A percentile compares a stretch with the other conserved stretches of the same genome.
phyloP scores from a whole-genome alignment of 1,140 invertebrate genomes.

The Steinernema feltiae region DNA sequence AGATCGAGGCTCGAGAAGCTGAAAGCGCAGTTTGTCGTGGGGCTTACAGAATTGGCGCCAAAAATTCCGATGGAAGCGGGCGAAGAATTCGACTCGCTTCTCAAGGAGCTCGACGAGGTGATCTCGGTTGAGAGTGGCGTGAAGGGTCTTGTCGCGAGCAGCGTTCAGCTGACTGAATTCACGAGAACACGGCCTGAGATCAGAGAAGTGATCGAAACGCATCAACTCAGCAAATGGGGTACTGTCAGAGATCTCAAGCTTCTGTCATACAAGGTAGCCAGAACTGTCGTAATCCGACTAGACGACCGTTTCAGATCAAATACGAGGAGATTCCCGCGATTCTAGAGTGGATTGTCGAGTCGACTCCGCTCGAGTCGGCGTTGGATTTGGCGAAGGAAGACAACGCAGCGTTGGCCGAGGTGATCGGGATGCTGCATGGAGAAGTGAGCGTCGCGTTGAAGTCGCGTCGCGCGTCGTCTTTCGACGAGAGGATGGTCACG shows the following conservation, averaged over 20 bases:
- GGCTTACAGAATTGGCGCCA: not conserved
- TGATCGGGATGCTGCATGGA: not conserved
- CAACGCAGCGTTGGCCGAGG: not conserved
- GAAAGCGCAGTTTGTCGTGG: not conserved
- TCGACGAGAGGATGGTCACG: not conserved
- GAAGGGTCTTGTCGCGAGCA: not conserved
- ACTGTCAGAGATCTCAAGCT: not conserved
- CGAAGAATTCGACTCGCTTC: not conserved
- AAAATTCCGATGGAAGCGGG: not conserved
- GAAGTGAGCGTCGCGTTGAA: not conserved
- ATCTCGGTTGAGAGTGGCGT: not conserved
- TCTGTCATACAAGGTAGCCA: not conserved
- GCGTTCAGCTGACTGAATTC: not conserved
- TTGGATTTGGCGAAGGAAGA: not conserved
- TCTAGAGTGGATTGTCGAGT: not conserved
- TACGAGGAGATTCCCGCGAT: slow-evolving; percentile 2
- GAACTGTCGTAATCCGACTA: not conserved
- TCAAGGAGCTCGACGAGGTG: not conserved
- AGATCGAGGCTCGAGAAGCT: not conserved
- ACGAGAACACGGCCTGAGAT: not conserved
- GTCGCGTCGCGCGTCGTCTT: not conserved
- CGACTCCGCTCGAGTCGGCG: not conserved
- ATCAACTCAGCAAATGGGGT: not conserved
- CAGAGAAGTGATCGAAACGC: not conserved
- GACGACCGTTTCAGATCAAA: not conserved